A percentile compares a stretch with the other conserved stretches of the same genome.
Conservation (phyloP, 1,140 invertebrate species). For the Dinothrombium tinctorium region DNA sequence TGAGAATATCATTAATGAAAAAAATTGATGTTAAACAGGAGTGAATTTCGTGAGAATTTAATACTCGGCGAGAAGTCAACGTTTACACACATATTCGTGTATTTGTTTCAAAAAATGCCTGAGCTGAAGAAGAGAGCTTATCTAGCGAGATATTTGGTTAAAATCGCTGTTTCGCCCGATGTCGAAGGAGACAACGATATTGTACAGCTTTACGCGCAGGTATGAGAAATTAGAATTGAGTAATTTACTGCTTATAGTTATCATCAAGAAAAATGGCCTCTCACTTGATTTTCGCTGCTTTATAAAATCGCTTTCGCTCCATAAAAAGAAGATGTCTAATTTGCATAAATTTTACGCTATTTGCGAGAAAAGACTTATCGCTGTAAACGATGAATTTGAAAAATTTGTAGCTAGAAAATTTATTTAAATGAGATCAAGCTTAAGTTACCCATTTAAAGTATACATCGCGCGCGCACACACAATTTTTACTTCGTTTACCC, state of each 20-base stretch:
- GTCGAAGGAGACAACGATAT: constrained; percentile 50
- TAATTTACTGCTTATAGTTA: constrained; percentile 3
- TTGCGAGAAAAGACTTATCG: too few relatives aligned
- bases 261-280: background rate
- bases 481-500: too few relatives aligned
- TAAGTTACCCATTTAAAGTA: too few relatives aligned
- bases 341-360: too few relatives aligned
- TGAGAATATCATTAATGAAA: too few relatives aligned
- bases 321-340: too few relatives aligned
- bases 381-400: too few relatives aligned
- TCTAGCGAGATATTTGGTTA: constrained; percentile 43
- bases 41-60: constrained; percentile 37
- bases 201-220: constrained; percentile 38
- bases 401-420: too few relatives aligned
- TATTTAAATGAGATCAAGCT: too few relatives aligned
- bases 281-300: background rate
- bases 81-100: constrained; percentile 49
- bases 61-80: constrained; percentile 45
- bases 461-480: too few relatives aligned
- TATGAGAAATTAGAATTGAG: constrained; percentile 15
- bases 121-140: constrained; percentile 56
- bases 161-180: constrained; percentile 54
- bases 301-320: too few relatives aligned
- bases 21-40: too few relatives aligned
- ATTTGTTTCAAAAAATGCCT: constrained; percentile 42